phyloP scores from a whole-genome alignment of 2,797 vertebrate genomes.

The Ispidina lecontei region DNA sequence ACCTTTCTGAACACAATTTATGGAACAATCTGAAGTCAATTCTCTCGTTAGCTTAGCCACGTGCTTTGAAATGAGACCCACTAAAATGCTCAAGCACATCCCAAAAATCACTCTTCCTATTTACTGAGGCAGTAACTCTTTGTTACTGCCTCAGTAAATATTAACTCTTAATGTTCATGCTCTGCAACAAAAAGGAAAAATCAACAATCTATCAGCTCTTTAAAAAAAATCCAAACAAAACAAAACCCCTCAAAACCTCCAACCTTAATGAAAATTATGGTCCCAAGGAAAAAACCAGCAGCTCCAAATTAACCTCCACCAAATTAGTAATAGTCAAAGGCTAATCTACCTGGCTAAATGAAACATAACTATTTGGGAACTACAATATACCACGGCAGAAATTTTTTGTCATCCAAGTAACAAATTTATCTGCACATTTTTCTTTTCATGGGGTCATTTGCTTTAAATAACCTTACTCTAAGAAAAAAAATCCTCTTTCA shows the following conservation, averaged over 20 bases:
- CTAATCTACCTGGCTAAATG: neutral
- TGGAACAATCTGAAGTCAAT: slow-evolving; percentile 40
- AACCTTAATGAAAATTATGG: neutral
- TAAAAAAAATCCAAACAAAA: neutral
- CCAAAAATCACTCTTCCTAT: neutral
- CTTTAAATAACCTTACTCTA: neutral
- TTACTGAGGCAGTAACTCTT: neutral
- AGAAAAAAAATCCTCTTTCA: neutral
- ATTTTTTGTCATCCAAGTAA: neutral
- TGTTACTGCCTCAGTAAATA: neutral
- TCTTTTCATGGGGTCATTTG: neutral
- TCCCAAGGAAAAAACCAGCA: neutral
- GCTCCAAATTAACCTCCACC: neutral
- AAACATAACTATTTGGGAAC: neutral
- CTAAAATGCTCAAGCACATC: neutral
- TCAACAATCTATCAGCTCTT: neutral
- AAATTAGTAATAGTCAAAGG: neutral
- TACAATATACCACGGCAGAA: neutral
- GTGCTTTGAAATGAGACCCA: neutral
- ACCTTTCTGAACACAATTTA: slow-evolving; percentile 49
- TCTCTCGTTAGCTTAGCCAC: neutral
- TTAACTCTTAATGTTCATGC: neutral
- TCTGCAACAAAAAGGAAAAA: neutral
- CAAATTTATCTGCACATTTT: neutral
- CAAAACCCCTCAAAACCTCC: neutral